phyloP scores from a whole-genome alignment of 2,113 vertebrate genomes.

The Talpa occidentalis region DNA sequence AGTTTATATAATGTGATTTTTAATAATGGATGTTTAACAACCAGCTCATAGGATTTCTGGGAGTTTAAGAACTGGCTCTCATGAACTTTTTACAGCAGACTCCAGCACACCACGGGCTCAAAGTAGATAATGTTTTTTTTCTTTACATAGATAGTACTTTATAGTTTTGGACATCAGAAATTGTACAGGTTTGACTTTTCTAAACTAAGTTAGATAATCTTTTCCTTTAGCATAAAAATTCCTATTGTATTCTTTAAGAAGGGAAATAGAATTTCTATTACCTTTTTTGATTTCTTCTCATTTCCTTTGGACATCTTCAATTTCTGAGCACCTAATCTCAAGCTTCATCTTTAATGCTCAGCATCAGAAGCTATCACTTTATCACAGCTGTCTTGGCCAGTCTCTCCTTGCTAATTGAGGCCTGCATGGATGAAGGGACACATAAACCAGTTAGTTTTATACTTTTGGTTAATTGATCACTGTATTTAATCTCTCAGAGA shows the following conservation, averaged over 20 bases:
- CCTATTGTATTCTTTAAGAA: background rate
- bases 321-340: background rate
- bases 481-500: background rate
- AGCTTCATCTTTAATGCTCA: background rate
- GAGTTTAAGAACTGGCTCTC: conserved; percentile 3
- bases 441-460: background rate
- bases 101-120: background rate
- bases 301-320: background rate
- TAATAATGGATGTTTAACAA: conserved; percentile 31
- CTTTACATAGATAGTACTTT: background rate
- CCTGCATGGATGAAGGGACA: background rate
- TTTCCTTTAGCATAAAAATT: background rate
- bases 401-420: background rate
- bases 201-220: background rate
- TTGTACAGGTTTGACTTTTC: background rate
- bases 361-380: background rate
- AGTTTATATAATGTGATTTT: background rate
- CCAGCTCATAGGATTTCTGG: background rate
- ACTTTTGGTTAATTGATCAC: background rate
- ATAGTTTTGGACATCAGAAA: background rate
- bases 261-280: background rate
- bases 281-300: conserved; percentile 9
- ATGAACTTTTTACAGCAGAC: background rate
- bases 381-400: background rate
- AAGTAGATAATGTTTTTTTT: background rate